Conservation (phyloP, 2,797 vertebrate species). For the Fundulus diaphanus region DNA sequence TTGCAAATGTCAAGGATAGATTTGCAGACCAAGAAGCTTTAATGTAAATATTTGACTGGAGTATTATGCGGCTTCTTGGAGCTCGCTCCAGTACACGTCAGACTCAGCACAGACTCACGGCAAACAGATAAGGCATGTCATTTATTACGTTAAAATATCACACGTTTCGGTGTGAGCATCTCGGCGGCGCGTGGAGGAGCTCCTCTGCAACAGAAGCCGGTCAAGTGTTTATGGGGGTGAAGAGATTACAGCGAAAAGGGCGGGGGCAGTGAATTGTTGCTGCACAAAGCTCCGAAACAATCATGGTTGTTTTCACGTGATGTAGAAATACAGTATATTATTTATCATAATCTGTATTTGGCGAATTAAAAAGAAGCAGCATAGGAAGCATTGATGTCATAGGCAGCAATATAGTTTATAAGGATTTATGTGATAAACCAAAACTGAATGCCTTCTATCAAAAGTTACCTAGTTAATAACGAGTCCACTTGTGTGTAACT, state of each 20-base stretch:
- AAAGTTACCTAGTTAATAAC: background rate
- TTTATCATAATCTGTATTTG: constrained; percentile 39
- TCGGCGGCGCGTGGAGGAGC: constrained; percentile 36
- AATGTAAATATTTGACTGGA: constrained; percentile 84
- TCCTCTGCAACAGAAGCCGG: constrained; percentile 54
- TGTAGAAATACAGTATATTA: constrained; percentile 2
- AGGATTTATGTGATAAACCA: background rate
- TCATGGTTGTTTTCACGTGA: constrained; percentile 54
- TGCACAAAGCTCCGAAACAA: constrained; percentile 50
- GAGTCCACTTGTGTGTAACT: no score
- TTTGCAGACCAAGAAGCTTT: constrained; percentile 73
- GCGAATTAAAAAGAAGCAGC: constrained; percentile 14
- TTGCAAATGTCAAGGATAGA: constrained; percentile 41
- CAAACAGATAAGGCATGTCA: constrained; percentile 56
- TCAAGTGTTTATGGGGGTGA: constrained; percentile 66
- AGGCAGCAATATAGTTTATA: background rate
- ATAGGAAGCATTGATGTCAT: background rate
- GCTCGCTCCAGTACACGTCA: constrained; percentile 57
- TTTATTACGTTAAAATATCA: constrained; percentile 63
- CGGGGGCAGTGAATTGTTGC: constrained; percentile 53
- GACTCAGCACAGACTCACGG: constrained; percentile 24
- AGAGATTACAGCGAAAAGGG: constrained; percentile 61
- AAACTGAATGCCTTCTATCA: background rate
- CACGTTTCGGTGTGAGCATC: constrained; percentile 52
- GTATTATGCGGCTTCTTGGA: constrained; percentile 61